Conservation (phyloP, 2,113 vertebrate species). For the Columba livia region DNA sequence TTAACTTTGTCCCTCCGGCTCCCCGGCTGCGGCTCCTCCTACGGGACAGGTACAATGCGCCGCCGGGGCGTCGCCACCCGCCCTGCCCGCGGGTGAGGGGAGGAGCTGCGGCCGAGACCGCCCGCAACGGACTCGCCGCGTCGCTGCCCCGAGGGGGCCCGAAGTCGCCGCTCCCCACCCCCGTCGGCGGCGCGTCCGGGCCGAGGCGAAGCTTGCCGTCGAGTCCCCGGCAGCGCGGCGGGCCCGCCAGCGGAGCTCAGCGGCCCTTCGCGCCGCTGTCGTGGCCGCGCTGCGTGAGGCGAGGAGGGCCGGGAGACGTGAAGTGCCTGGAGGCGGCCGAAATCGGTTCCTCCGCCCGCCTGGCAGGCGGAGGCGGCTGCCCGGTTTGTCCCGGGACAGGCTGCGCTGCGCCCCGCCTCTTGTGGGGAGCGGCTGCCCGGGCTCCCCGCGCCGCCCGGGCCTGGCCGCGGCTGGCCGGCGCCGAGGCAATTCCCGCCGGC, state of each 20-base stretch:
- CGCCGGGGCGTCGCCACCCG: background rate
- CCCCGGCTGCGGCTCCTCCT: background rate
- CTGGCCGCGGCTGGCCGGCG: background rate
- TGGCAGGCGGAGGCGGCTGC: background rate
- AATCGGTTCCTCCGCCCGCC: no score
- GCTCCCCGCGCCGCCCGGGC: no score
- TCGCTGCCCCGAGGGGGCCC: background rate
- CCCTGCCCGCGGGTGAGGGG: background rate
- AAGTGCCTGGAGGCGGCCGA: background rate
- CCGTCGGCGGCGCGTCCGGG: background rate
- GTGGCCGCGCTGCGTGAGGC: background rate
- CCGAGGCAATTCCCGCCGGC: background rate
- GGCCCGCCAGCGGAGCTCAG: background rate
- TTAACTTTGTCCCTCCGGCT: background rate
- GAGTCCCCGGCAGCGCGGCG: background rate
- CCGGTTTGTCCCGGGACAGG: background rate
- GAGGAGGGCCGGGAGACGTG: background rate
- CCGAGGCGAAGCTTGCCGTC: background rate
- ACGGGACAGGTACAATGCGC: constrained; percentile 46
- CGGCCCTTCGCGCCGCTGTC: background rate
- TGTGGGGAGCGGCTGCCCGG: background rate
- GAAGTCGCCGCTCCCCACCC: background rate
- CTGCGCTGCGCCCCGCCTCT: background rate
- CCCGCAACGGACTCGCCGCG: no score
- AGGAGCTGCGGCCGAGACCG: background rate